Conservation (phyloP, 1,140 invertebrate genomes). For the Aphaenogaster ashmeadi region DNA sequence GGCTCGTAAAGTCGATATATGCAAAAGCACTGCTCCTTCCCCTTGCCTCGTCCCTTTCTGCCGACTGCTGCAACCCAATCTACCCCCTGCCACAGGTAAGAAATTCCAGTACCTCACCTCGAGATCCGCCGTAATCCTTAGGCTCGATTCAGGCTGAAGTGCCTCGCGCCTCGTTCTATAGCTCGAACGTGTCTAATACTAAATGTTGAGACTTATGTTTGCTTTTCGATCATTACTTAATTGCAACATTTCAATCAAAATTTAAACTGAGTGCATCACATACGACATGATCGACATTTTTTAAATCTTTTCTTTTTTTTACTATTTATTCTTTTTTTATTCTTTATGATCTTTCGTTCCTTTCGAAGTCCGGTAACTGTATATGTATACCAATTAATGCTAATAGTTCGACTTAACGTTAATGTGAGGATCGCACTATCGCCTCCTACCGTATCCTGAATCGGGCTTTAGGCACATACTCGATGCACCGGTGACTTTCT, state of each 20-base stretch:
- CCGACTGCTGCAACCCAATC: constrained; percentile 51
- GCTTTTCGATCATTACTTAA: neutral
- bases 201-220: neutral
- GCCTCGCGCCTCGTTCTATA: neutral
- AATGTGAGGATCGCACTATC: neutral
- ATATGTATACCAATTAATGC: neutral
- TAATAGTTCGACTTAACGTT: neutral
- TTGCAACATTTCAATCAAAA: neutral
- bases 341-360: neutral
- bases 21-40: constrained; percentile 55
- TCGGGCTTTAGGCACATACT: constrained; percentile 47
- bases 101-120: constrained; percentile 57
- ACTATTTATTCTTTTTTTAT: neutral
- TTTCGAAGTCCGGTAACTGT: neutral
- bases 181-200: neutral
- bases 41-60: neutral
- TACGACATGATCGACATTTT: neutral
- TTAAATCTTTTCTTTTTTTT: neutral
- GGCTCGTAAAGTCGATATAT: constrained; percentile 73
- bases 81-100: constrained; percentile 56
- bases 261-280: neutral
- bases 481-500: constrained; percentile 72
- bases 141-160: constrained; percentile 34
- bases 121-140: constrained; percentile 67
- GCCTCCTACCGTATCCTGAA: constrained; percentile 19